phyloP scores from a whole-genome alignment of 2,888 invertebrate species.

The Drepanosiphum platanoidis region DNA sequence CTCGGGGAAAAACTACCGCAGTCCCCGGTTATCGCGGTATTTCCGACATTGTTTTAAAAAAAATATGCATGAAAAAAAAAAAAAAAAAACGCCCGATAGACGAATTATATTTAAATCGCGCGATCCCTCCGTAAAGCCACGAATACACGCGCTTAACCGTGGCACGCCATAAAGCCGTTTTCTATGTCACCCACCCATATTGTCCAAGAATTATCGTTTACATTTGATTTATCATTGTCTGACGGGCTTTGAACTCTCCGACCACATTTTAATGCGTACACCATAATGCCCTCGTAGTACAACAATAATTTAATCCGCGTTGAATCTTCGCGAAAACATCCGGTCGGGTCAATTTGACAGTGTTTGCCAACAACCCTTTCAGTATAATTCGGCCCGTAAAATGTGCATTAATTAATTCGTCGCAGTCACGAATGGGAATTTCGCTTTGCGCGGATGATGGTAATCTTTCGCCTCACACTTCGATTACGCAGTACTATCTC shows the following conservation, averaged over 20 bases:
- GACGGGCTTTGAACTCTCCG: neutral
- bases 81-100: no score
- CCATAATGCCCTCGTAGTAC: neutral
- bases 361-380: slow-evolving; percentile 38
- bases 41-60: no score
- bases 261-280: neutral
- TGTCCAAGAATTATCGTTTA: neutral
- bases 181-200: neutral
- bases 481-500: no score
- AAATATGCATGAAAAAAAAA: no score
- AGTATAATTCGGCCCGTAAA: slow-evolving; percentile 13
- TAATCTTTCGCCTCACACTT: neutral
- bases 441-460: neutral
- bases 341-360: slow-evolving; percentile 15
- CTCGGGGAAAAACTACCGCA: no score
- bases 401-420: slow-evolving; percentile 14
- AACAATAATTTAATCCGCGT: slow-evolving; percentile 18
- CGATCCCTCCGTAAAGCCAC: neutral
- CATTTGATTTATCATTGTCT: neutral
- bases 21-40: no score
- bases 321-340: neutral
- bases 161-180: neutral
- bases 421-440: slow-evolving; percentile 12
- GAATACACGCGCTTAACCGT: neutral
- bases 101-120: no score